Percentiles rank a stretch among this genome's conserved stretches.
Conservation (phyloP, 2,113 vertebrate species). For the Sarotherodon lohbergeri region DNA sequence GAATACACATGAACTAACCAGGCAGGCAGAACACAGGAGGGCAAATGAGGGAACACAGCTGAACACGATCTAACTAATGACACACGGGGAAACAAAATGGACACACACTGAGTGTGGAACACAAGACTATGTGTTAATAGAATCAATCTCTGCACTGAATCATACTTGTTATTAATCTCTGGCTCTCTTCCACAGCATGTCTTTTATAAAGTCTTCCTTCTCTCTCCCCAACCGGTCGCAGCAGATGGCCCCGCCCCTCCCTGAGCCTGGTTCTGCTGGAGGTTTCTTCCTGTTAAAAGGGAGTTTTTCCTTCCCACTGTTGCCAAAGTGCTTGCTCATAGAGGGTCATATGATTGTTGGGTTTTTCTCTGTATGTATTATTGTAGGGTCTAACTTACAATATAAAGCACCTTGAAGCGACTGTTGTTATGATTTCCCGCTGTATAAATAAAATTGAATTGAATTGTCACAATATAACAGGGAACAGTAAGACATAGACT, state of each 20-base stretch:
- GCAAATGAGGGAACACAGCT: neutral
- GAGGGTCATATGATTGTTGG: neutral
- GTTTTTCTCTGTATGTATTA: neutral
- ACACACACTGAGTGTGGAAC: rapidly evolving
- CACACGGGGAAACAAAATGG: neutral
- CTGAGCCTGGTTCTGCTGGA: neutral
- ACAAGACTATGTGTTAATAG: neutral
- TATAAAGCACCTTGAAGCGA: rapidly evolving
- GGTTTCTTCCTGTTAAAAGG: neutral
- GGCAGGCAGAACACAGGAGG: neutral
- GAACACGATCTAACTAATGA: neutral
- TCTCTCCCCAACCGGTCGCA: rapidly evolving
- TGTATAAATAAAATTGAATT: neutral
- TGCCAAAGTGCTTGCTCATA: neutral
- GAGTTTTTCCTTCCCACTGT: neutral
- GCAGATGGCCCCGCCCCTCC: neutral
- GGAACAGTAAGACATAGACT: neutral
- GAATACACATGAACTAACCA: neutral
- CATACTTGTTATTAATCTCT: rapidly evolving
- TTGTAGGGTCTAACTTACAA: neutral
- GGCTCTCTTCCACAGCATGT: neutral
- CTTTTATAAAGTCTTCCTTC: neutral
- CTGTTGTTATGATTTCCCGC: neutral
- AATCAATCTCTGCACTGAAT: neutral
- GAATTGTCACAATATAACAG: neutral